Conservation (phyloP, 2,113 vertebrate genomes). For the Marcusenius ussheri region DNA sequence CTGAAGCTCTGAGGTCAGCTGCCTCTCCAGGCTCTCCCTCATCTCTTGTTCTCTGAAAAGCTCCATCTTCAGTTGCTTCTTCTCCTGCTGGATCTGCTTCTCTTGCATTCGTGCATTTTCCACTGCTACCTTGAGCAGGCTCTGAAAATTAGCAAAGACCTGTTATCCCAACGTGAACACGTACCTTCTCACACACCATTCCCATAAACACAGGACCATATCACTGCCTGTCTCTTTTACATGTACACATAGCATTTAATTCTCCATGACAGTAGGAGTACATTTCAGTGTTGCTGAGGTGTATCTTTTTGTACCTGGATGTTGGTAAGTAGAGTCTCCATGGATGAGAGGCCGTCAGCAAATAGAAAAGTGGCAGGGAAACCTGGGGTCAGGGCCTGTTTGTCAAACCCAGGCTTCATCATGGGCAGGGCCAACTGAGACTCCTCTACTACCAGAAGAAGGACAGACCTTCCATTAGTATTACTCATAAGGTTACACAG, state of each 20-base stretch:
- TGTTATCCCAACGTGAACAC: not conserved
- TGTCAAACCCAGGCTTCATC: slow-evolving; percentile 67
- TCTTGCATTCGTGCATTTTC: slow-evolving; percentile 92
- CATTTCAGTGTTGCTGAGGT: not conserved
- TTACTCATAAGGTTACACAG: not conserved
- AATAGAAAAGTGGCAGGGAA: slow-evolving; percentile 86
- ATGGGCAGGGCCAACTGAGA: slow-evolving; percentile 67
- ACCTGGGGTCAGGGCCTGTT: slow-evolving; percentile 73
- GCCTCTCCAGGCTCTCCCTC: slow-evolving; percentile 89
- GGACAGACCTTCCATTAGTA: not conserved
- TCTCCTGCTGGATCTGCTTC: slow-evolving; percentile 93
- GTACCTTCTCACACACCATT: not conserved
- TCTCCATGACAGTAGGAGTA: not conserved
- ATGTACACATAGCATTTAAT: not conserved
- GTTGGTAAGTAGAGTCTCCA: slow-evolving; percentile 92
- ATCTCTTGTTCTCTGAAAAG: slow-evolving; percentile 90
- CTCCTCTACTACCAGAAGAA: slow-evolving; percentile 53
- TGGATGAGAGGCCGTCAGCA: slow-evolving; percentile 83
- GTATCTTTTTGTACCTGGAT: slow-evolving; percentile 72
- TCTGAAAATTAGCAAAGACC: slow-evolving; percentile 54
- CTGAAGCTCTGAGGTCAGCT: slow-evolving; percentile 88
- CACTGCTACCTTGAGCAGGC: slow-evolving; percentile 91
- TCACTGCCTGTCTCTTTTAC: not conserved
- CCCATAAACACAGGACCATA: not conserved
- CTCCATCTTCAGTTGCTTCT: slow-evolving; percentile 94